These are phyloP conservation scores for Catagonus wagneri DNA, from an alignment of 2,113 vertebrate species.

Conservation along the genomic window DNA sequence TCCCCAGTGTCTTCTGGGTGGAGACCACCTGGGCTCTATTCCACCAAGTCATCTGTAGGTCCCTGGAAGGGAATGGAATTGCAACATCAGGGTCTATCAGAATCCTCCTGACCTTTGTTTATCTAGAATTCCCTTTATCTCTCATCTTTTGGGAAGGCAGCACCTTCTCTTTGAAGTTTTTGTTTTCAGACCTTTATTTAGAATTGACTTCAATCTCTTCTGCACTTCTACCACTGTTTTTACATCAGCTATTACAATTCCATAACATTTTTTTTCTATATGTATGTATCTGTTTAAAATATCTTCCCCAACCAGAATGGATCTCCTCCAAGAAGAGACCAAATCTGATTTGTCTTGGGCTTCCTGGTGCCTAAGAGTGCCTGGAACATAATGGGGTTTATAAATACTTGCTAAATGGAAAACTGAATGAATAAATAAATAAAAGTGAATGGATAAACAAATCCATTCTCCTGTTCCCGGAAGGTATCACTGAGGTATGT, in stretches of 20 bases:
- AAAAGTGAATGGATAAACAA: slow-evolving; percentile 28
- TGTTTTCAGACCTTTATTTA: background rate
- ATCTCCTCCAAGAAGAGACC: background rate
- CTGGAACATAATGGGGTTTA: background rate
- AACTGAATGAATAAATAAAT: background rate
- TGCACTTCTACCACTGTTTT: background rate
- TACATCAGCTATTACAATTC: background rate
- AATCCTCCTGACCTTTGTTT: background rate
- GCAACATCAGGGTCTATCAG: background rate
- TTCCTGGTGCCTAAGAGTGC: background rate
- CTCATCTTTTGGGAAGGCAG: background rate
- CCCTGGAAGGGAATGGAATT: background rate
- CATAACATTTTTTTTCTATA: background rate
- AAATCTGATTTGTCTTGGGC: background rate
- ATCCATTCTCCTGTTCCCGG: background rate
- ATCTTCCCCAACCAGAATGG: background rate
- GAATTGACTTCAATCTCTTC: background rate
- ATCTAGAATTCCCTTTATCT: background rate
- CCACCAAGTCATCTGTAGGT: background rate
- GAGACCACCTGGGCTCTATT: background rate
- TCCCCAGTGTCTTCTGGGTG: background rate
- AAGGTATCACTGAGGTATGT: background rate
- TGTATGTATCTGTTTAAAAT: slow-evolving; percentile 1
- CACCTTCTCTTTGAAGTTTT: background rate
- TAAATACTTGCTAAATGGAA: slow-evolving; percentile 39